Evolutionary conservation across 2,797 vertebrate genomes (phyloP).

Genomic region (Argya squamiceps): DNA sequence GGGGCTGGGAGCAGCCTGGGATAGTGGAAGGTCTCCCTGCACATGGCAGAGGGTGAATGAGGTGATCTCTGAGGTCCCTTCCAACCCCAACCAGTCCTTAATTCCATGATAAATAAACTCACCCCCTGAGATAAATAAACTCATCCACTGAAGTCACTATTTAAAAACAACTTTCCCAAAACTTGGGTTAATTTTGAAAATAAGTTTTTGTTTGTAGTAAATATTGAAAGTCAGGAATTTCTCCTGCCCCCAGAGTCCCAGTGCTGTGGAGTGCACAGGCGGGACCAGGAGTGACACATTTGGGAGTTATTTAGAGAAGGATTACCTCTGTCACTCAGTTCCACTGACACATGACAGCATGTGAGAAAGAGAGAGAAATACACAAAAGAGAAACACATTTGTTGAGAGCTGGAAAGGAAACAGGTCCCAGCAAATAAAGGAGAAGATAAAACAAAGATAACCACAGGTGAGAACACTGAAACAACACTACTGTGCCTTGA

Average conservation of each 20-base stretch:
- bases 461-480: neutral
- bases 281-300: neutral
- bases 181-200: neutral
- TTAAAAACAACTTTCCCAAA: neutral
- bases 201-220: neutral
- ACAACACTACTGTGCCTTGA: neutral
- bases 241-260: neutral
- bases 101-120: neutral
- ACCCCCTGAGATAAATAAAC: neutral
- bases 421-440: neutral
- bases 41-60: neutral
- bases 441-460: neutral
- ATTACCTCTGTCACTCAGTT: conserved; percentile 66
- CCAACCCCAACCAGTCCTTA: neutral
- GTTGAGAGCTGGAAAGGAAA: conserved; percentile 5
- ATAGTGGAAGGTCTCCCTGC: neutral
- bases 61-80: neutral
- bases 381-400: conserved; percentile 33
- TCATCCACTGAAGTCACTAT: neutral
- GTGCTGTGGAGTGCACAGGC: neutral
- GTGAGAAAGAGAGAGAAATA: conserved; percentile 66
- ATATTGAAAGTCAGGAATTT: neutral
- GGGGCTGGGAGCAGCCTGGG: neutral
- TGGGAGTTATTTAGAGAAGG: conserved; percentile 34
- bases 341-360: conserved; percentile 66